Percentiles rank a stretch among this genome's conserved stretches.
phyloP scores from a whole-genome alignment of 2,113 vertebrate genomes.

The Podocnemis expansa region DNA sequence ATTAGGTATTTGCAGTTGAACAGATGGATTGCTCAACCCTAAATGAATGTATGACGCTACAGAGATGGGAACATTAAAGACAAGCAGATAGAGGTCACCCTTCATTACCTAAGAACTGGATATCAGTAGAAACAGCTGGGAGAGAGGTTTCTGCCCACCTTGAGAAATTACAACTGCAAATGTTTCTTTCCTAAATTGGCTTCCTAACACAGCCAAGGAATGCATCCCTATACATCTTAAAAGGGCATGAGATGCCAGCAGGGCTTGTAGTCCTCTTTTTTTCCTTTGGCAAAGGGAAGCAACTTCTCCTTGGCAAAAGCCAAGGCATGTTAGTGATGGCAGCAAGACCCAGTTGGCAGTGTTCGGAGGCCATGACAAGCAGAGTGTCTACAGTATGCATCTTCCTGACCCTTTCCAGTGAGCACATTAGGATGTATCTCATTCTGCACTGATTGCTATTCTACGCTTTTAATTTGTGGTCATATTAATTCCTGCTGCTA shows the following conservation, averaged over 20 bases:
- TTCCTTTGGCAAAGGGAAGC: background rate
- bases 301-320: constrained; percentile 28
- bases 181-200: background rate
- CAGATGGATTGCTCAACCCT: constrained; percentile 65
- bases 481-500: constrained; percentile 67
- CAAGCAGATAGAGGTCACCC: constrained; percentile 66
- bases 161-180: constrained; percentile 15
- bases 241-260: background rate
- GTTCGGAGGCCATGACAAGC: background rate
- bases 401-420: background rate
- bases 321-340: background rate
- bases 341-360: constrained; percentile 12
- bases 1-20: constrained; percentile 71
- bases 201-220: background rate
- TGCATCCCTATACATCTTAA: background rate
- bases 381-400: background rate
- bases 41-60: background rate
- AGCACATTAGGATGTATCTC: constrained; percentile 55
- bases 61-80: constrained; percentile 17
- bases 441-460: constrained; percentile 59
- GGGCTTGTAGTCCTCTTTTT: background rate
- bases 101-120: constrained; percentile 60
- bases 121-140: constrained; percentile 38
- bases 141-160: constrained; percentile 23
- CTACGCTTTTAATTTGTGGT: constrained; percentile 69